These are phyloP conservation scores for Machaerirhynchus nigripectus DNA, from an alignment of 2,113 vertebrate species.

Conservation along the genomic window DNA sequence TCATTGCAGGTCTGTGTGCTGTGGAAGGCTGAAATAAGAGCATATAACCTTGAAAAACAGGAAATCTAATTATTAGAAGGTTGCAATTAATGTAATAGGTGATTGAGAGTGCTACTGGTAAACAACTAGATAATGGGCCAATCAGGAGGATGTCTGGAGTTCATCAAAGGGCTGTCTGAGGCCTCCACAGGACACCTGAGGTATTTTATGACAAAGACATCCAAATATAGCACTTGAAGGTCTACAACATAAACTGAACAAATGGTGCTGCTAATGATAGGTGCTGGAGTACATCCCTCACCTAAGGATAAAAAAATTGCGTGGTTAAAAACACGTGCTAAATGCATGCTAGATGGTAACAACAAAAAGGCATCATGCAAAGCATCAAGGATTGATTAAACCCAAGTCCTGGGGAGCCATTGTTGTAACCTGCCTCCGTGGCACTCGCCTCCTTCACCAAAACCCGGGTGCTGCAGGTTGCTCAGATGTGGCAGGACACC, in stretches of 20 bases:
- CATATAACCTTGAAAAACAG: neutral
- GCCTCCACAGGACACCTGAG: neutral
- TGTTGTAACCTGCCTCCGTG: accelerated
- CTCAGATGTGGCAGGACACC: accelerated
- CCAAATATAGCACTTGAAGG: neutral
- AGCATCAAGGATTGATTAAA: neutral
- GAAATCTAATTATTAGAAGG: neutral
- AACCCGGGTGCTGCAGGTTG: accelerated
- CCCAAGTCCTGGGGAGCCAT: accelerated
- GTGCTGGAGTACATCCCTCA: neutral
- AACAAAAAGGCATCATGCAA: neutral
- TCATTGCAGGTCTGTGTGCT: neutral
- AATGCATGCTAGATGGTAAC: neutral
- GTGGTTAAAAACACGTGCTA: neutral
- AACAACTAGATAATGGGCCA: neutral
- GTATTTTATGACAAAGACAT: neutral
- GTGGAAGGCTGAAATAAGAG: neutral
- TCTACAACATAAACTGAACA: neutral
- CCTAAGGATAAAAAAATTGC: neutral
- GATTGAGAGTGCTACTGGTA: neutral
- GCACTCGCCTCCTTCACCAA: neutral
- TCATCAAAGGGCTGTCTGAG: neutral
- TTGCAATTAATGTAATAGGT: slow-evolving; percentile 9
- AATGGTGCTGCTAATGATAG: neutral
- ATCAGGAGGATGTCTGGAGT: neutral